Evolutionary conservation across 2,113 vertebrate species (phyloP), one percentile per base, ranked within the genome.

Genomic region (Saccopteryx leptura): DNA sequence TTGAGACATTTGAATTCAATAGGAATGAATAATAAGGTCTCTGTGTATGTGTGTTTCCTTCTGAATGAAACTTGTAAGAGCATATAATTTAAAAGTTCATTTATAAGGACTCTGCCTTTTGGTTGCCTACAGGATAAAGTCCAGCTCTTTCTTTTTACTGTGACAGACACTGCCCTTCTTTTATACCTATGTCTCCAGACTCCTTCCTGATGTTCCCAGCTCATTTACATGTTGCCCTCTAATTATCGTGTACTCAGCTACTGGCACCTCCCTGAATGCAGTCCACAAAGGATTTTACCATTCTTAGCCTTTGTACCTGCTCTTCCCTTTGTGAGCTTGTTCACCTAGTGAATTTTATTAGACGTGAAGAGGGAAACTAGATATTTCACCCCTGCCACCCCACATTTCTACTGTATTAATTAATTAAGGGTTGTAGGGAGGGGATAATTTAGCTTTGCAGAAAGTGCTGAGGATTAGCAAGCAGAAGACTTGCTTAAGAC

Each of bases 1-100:
- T 88, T 95, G 85, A 95, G 89, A 74, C 33, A 33, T 83, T 24
- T 66, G 54, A 93, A 78, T 85, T 96, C 87, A 91, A 0, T 58
- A 52, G 31, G 50, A 48, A 56, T 66, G 52, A 56, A 13, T 90
- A 11, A 85, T 50, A 71, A 0, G 1, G 7, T 88, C 50, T 91
- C 3, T 14, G 56, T 33, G 52, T 69, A 2, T 71, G 21, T 85
- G 18, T 50, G 33, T 87, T 15, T 58, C 33, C 24, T 84, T 50
- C 50, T 86, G 31, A 95, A 39, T 56, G 14, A 90, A 76, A 74
- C 39, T 90, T 76, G 1, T 17, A 19, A 88, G 56, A 28, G 65
- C 26, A 60, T 80, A 12, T 86, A 18, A 88, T 69, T 86, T 91
- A 65, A 17, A 71, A 78, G 24, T 85, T 8, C 56, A 15, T 79